Percentiles rank a stretch among this genome's conserved stretches.
Evolutionary conservation across 1,140 invertebrate genomes (phyloP).

Genomic region (Magallana ariakensis): DNA sequence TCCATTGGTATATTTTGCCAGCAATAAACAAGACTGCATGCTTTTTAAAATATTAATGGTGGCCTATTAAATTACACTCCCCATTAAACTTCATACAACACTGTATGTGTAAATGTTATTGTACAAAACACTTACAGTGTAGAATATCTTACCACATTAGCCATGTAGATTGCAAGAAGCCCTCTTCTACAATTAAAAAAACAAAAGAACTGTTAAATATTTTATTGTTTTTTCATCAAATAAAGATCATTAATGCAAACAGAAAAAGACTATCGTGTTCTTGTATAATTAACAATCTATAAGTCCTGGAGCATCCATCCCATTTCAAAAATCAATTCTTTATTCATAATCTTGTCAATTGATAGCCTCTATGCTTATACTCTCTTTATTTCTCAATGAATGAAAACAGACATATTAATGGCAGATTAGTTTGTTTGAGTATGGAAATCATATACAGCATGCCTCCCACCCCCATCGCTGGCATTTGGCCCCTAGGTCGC

Average conservation of each 20-base stretch:
- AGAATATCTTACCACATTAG: conserved; percentile 86
- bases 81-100: not conserved
- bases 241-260: conserved; percentile 14
- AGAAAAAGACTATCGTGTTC: not conserved
- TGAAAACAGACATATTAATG: not conserved
- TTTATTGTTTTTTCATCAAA: conserved; percentile 31
- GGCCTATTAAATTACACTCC: conserved; percentile 9
- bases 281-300: conserved; percentile 13
- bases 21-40: not conserved
- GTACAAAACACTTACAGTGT: not conserved
- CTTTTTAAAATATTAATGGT: not conserved
- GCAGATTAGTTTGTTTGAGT: not conserved
- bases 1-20: not conserved
- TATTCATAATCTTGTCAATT: conserved; percentile 2
- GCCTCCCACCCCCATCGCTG: conserved; percentile 4
- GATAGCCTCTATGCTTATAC: not conserved
- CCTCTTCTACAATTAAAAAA: conserved; percentile 83
- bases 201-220: not conserved
- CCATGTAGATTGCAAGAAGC: conserved; percentile 88
- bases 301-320: not conserved
- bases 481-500: not conserved
- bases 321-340: conserved; percentile 15
- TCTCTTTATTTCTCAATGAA: not conserved
- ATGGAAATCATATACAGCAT: conserved; percentile 13
- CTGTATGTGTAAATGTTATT: not conserved